phyloP scores from a whole-genome alignment of 2,888 invertebrate genomes.

The Philereme vetulata region DNA sequence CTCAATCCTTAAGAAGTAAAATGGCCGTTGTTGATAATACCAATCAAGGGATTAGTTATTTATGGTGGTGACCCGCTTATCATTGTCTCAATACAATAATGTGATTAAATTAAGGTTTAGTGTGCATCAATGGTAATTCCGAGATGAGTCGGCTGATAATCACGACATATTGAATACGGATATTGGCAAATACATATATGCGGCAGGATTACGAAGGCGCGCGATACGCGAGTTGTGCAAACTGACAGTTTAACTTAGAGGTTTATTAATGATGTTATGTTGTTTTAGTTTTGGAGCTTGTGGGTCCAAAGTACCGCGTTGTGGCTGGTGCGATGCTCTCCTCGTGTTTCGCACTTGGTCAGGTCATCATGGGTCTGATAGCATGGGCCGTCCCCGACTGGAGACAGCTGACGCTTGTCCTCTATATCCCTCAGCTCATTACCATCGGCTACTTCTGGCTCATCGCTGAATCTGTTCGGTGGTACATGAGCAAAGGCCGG shows the following conservation, averaged over 20 bases:
- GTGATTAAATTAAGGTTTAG: too few species aligned
- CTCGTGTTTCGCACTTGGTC: slow-evolving; percentile 88
- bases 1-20: too few species aligned
- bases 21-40: too few species aligned
- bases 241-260: not conserved
- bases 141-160: too few species aligned
- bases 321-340: slow-evolving; percentile 87
- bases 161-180: too few species aligned
- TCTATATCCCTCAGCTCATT: slow-evolving; percentile 88
- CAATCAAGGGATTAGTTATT: too few species aligned
- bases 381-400: slow-evolving; percentile 89
- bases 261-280: not conserved
- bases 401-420: slow-evolving; percentile 85
- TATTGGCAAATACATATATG: not conserved
- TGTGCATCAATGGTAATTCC: too few species aligned
- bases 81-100: too few species aligned
- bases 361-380: slow-evolving; percentile 85
- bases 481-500: slow-evolving; percentile 89
- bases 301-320: slow-evolving; percentile 88
- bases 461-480: slow-evolving; percentile 88
- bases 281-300: slow-evolving; percentile 87
- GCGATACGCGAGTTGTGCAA: not conserved
- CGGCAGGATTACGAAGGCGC: not conserved
- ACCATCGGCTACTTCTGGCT: slow-evolving; percentile 87
- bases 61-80: too few species aligned